A percentile compares a stretch with the other conserved stretches of the same genome.
phyloP scores from a whole-genome alignment of 2,113 vertebrate species.

The Malurus elegans region DNA sequence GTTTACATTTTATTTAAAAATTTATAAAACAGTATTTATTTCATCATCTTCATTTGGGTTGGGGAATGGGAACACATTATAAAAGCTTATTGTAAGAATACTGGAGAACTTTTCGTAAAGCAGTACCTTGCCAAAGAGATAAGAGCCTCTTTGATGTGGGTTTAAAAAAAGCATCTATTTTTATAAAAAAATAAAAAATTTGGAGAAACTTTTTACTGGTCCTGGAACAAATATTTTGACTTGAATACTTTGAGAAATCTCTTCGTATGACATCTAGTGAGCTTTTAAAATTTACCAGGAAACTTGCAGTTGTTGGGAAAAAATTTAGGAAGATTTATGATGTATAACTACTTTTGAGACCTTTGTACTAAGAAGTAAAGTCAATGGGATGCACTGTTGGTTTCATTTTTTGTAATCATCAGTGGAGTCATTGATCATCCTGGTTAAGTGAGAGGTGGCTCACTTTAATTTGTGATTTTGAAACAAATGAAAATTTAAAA shows the following conservation, averaged over 20 bases:
- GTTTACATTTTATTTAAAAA: conserved; percentile 83
- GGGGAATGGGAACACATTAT: conserved; percentile 86
- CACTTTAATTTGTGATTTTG: conserved; percentile 85
- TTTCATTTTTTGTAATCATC: conserved; percentile 91
- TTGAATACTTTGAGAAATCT: conserved; percentile 99
- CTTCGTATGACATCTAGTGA: conserved; percentile 99
- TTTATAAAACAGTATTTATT: conserved; percentile 83
- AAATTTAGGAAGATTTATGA: conserved; percentile 91
- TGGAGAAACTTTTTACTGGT: conserved; percentile 99
- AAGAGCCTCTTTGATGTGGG: conserved; percentile 99
- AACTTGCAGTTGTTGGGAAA: conserved; percentile 86
- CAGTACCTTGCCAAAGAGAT: conserved; percentile 99
- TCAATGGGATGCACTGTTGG: conserved; percentile 83
- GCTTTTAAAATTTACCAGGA: conserved; percentile 98
- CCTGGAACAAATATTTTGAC: conserved; percentile 99
- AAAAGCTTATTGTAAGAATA: conserved; percentile 96
- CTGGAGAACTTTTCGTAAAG: conserved; percentile 95
- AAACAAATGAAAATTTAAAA: conserved; percentile 78
- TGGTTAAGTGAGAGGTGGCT: conserved; percentile 82
- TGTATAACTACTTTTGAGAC: conserved; percentile 89
- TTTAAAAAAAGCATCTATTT: conserved; percentile 99
- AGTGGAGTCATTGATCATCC: conserved; percentile 81
- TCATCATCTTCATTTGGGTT: conserved; percentile 85
- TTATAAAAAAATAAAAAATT: conserved; percentile 92
- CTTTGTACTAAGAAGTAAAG: conserved; percentile 90